Conservation (phyloP, 1,140 invertebrate genomes). For the Probaryconus sp. region DNA sequence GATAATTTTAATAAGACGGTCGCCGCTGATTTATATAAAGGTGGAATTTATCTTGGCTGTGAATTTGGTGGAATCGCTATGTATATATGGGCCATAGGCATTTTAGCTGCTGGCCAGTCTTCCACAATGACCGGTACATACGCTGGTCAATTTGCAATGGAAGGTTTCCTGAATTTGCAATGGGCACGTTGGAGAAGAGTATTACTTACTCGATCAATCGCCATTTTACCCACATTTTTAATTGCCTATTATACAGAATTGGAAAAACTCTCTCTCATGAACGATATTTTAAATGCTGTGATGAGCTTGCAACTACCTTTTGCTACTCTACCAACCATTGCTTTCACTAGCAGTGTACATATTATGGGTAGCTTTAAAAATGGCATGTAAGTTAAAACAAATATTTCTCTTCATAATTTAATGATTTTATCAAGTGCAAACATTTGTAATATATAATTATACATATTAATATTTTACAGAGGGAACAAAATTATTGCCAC, state of each 20-base stretch:
- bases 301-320: conserved; percentile 93
- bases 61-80: conserved; percentile 88
- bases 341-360: conserved; percentile 88
- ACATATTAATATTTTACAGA: conserved; percentile 77
- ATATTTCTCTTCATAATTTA: too few species aligned
- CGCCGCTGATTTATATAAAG: conserved; percentile 89
- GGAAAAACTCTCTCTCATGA: conserved; percentile 88
- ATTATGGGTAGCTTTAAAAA: conserved; percentile 93
- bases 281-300: conserved; percentile 93
- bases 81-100: conserved; percentile 94
- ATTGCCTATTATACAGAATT: conserved; percentile 87
- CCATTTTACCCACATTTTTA: conserved; percentile 93
- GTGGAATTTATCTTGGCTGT: conserved; percentile 91
- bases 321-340: conserved; percentile 91
- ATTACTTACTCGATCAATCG: conserved; percentile 90
- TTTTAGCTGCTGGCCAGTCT: conserved; percentile 93
- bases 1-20: conserved; percentile 77
- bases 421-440: conserved; percentile 1
- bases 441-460: conserved; percentile 17
- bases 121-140: conserved; percentile 93
- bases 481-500: conserved; percentile 84
- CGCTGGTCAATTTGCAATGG: conserved; percentile 88
- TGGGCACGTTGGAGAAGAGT: conserved; percentile 95
- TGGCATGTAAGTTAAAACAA: conserved; percentile 84
- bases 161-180: conserved; percentile 92